Base-by-base conservation (phyloP, 2,888 invertebrate genomes). In the Catocala nupta region DNA sequence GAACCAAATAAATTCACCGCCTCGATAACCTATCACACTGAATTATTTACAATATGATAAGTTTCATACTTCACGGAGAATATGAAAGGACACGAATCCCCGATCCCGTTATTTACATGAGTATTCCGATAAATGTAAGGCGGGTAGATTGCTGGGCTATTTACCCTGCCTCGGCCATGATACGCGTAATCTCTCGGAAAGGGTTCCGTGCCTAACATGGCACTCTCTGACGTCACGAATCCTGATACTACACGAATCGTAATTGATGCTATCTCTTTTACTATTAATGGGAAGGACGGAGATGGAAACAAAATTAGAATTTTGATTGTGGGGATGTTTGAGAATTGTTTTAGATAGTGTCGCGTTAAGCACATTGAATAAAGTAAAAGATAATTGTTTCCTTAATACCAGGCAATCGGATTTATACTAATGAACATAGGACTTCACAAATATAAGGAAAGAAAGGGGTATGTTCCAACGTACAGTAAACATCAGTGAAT, bases 171-270 rank as follows among this genome's bases (percentile, higher is more conserved):
- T 75, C 71, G 81, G 78, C 80, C 82, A 82, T 86, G 88, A 91
- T 89, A 88, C 82, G 87, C 82, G 89, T 91, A 91, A 92, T 91
- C 90, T 91, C 80, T 82, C 71, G 84, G 87, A 89, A 89, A 88
- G 89, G 91, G 90, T 87, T 83, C 69, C 65, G 75, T 65, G 79
- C 75, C 77, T 80, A 77, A 71, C 72, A 74, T 36, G 57, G 60
- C 61, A 61, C 55, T 67, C 58, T 80, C 60, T 80, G 78, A 80
- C 80, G 81, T 75, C 74, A 65, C 67, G 64, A 70, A 80, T 81
- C 76, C 71, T 71, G 63, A 68, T 72, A 67, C 66, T 68, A 68
- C 69, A 73, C 59, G 66, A 68, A 55, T 58, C 55, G 63, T 67
- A 60, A 68, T 77, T 77, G 66, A 69, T 55, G 69, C 68, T 67